Evolutionary conservation across 2,113 vertebrate genomes (phyloP), one percentile per base, ranked within the genome.

Genomic region (Malurus melanocephalus): DNA sequence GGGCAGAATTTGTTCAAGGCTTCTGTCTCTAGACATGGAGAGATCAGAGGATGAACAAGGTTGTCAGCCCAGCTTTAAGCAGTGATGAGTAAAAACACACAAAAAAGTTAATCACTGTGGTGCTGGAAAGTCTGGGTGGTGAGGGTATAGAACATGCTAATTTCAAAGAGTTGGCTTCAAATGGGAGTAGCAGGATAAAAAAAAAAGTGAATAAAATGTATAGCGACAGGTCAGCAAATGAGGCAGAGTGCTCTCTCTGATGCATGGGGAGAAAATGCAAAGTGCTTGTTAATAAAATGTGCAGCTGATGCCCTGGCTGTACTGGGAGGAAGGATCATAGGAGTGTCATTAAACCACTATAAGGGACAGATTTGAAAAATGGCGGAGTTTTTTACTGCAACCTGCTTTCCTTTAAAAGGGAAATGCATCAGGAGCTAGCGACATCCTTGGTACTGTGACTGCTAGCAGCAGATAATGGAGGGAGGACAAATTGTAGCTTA

Each of bases 1-100:
- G 9, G 6, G 5, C 19, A 66, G 35, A 48, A 51, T 68, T 65
- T 79, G 0, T 65, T 83, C 5, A 0, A 76, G 28, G 2, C 1
- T 72, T 13, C 27, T 65, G 3, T 40, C 18, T 53, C 52, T 91
- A 56, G 24, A 13, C 17, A 16, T 19, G 22, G 15, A 78, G 61
- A 59, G 4, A 52, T 40, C 3, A 7, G 21, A 75, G 5, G 19
- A 61, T 60, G 11, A 6, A 69, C 9, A 12, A 57, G 2, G 4
- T 33, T 78, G 30, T 40, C 48, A 81, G 17, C 5, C 5, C 27
- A 81, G 10, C 9, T 67, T 85, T 48, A 79, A 48, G 24, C 6
- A 65, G 4, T 10, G 14, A 7, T 68, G 6, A 5, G 3, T 60
- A 88, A 80, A 85, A 79, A 60, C 0, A 1, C 9, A 33, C 3